Conservation (phyloP, 2,797 vertebrate species). For the Bradypodion ventrale region DNA sequence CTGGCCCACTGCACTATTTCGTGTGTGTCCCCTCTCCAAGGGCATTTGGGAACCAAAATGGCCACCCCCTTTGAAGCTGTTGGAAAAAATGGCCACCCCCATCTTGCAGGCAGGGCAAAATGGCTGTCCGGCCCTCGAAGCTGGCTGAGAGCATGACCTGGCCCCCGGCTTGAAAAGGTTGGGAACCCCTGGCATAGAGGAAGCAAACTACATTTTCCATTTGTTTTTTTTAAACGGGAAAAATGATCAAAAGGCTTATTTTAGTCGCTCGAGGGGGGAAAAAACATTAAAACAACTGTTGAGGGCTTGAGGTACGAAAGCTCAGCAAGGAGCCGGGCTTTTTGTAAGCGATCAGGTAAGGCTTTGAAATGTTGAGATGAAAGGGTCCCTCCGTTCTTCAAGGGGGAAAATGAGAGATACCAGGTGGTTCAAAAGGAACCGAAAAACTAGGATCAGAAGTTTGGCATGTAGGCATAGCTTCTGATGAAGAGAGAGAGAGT, state of each 20-base stretch:
- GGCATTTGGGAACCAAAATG: too few species aligned
- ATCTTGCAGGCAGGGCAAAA: too few species aligned
- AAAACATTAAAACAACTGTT: slow-evolving; percentile 25
- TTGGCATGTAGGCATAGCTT: background rate
- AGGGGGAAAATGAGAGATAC: background rate
- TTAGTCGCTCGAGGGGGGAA: background rate
- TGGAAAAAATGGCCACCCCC: too few species aligned
- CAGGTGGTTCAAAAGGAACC: slow-evolving; percentile 28
- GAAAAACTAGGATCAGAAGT: slow-evolving; percentile 4
- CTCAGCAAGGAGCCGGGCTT: background rate
- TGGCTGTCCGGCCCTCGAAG: too few species aligned
- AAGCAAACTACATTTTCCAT: too few species aligned
- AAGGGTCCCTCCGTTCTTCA: background rate
- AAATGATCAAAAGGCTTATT: slow-evolving; percentile 15
- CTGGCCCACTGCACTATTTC: too few species aligned
- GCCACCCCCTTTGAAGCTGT: too few species aligned
- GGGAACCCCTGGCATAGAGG: too few species aligned
- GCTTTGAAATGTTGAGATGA: slow-evolving; percentile 3
- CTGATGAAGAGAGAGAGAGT: background rate
- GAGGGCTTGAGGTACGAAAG: background rate
- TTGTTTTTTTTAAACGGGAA: background rate
- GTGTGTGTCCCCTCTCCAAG: too few species aligned
- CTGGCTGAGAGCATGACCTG: too few species aligned
- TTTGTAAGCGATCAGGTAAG: background rate
- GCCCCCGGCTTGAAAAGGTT: too few species aligned